Percentiles rank a stretch among this genome's conserved stretches.
Evolutionary conservation across 2,888 invertebrate genomes (phyloP).

Genomic region (Trissolcus japonicus): DNA sequence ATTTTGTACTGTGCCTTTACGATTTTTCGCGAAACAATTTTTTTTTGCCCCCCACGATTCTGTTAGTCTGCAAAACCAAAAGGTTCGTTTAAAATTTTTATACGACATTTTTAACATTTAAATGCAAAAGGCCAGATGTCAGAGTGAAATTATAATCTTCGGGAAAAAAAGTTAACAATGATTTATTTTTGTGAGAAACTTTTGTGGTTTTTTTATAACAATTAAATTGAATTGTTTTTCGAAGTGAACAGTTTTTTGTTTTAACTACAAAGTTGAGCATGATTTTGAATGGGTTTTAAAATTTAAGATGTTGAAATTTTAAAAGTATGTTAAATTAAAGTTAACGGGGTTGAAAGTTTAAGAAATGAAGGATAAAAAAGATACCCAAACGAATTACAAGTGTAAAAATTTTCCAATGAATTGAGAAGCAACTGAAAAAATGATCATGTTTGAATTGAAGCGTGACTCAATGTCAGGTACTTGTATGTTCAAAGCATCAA

Average conservation of each 20-base stretch:
- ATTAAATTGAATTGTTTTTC: no score
- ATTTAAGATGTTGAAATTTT: no score
- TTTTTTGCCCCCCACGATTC: neutral
- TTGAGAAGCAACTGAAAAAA: neutral
- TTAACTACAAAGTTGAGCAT: no score
- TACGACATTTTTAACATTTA: neutral
- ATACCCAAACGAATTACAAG: constrained; percentile 10
- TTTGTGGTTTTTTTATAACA: no score
- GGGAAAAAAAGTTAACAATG: no score
- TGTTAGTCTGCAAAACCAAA: neutral
- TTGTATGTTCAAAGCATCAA: constrained; percentile 21
- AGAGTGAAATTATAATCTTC: neutral
- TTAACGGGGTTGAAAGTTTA: no score
- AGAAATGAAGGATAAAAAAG: neutral
- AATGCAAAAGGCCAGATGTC: neutral
- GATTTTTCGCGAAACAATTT: neutral
- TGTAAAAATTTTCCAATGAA: constrained; percentile 7
- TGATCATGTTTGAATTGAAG: constrained; percentile 12
- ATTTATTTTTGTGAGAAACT: no score
- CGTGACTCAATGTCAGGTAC: constrained; percentile 24
- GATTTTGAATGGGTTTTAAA: no score
- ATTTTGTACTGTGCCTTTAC: neutral
- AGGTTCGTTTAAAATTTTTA: neutral
- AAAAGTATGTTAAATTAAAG: no score
- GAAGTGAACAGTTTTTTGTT: no score